A percentile compares a stretch with the other conserved stretches of the same genome.
Conservation (phyloP, 2,888 invertebrate genomes). For the Timandra comae region DNA sequence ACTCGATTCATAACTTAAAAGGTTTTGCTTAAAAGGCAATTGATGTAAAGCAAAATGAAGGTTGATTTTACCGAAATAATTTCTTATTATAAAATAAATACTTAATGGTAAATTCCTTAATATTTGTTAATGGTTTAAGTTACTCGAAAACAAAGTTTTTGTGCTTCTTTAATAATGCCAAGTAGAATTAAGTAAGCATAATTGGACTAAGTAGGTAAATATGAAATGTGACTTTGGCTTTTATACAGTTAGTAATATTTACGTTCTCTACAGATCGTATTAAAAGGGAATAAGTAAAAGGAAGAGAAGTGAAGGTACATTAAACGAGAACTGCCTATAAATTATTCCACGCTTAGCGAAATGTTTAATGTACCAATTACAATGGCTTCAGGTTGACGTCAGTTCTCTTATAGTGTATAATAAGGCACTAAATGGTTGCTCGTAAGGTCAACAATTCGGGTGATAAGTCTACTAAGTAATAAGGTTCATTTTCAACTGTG, state of each 20-base stretch:
- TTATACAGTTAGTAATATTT: not conserved
- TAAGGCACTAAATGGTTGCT: constrained; percentile 10
- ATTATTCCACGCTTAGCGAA: constrained; percentile 20
- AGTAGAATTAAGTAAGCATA: no score
- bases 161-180: no score
- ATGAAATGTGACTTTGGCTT: constrained; percentile 1
- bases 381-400: constrained; percentile 8
- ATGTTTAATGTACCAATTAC: constrained; percentile 24
- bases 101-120: no score
- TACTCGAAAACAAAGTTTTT: no score
- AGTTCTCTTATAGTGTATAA: constrained; percentile 1
- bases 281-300: constrained; percentile 6
- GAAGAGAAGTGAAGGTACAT: constrained; percentile 12
- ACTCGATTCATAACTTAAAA: no score
- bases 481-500: constrained; percentile 66
- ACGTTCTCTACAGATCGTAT: constrained; percentile 1
- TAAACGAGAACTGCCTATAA: constrained; percentile 10
- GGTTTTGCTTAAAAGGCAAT: no score
- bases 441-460: constrained; percentile 50
- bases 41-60: no score
- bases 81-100: no score
- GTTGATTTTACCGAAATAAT: no score
- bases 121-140: no score
- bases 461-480: constrained; percentile 62
- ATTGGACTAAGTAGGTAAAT: no score